Evolutionary conservation across 2,113 vertebrate genomes (phyloP).

Genomic region (Gymnogyps californianus): DNA sequence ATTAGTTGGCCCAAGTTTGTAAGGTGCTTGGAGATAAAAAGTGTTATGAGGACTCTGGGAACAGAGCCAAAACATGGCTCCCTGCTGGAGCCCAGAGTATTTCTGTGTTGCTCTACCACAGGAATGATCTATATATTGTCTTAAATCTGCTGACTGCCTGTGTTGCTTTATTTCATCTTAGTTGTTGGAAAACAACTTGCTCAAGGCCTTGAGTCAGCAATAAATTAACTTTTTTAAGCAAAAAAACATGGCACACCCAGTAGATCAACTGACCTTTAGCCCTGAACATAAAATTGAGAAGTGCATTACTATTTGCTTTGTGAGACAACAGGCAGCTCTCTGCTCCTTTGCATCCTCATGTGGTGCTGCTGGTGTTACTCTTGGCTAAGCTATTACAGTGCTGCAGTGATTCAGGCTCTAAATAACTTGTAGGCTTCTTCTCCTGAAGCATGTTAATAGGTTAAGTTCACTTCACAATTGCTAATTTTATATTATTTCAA

Average conservation of each 20-base stretch:
- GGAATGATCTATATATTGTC: neutral
- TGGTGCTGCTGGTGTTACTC: neutral
- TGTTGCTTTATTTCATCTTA: slow-evolving; percentile 6
- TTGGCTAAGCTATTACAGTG: neutral
- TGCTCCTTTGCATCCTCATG: neutral
- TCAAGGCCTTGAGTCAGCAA: slow-evolving; percentile 3
- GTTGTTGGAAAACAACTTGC: slow-evolving; percentile 22
- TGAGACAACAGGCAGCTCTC: neutral
- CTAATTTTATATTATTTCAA: slow-evolving; percentile 67
- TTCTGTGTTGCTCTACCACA: neutral
- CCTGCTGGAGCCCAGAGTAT: neutral
- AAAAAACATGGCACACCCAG: neutral
- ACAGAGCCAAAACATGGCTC: neutral
- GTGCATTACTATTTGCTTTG: neutral
- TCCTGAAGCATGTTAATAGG: slow-evolving; percentile 30
- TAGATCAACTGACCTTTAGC: slow-evolving; percentile 18
- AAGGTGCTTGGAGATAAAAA: neutral
- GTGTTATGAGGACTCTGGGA: neutral
- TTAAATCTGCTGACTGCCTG: neutral
- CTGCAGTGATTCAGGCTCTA: neutral
- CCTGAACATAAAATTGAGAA: neutral
- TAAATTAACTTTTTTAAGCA: slow-evolving; percentile 10
- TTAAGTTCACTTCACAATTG: slow-evolving; percentile 51
- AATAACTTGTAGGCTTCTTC: slow-evolving; percentile 20
- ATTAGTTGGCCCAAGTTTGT: neutral